A percentile compares a stretch with the other conserved stretches of the same genome.
phyloP scores from a whole-genome alignment of 2,797 vertebrate genomes.

The Chaunax sp. region DNA sequence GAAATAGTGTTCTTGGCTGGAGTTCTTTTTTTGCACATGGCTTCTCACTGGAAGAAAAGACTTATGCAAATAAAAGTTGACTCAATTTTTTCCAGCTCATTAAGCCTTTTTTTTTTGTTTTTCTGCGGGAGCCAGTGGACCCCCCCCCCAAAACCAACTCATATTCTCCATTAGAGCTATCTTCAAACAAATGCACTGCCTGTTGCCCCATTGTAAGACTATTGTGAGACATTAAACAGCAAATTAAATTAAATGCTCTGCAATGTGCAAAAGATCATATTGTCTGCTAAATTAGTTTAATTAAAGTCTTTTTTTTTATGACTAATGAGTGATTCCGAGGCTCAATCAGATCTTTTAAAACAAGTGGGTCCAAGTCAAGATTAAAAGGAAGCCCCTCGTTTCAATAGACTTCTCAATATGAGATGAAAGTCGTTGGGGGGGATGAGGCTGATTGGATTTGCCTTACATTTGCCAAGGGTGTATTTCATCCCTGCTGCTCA shows the following conservation, averaged over 20 bases:
- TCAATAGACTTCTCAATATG: conserved; percentile 34
- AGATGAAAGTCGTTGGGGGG: conserved; percentile 33
- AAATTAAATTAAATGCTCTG: conserved; percentile 63
- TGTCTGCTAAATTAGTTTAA: conserved; percentile 61
- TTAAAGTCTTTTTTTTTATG: conserved; percentile 49
- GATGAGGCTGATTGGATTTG: conserved; percentile 61
- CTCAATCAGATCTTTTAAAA: conserved; percentile 46
- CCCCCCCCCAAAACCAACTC: conserved; percentile 17
- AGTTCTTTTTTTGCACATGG: conserved; percentile 55
- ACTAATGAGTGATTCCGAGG: conserved; percentile 43
- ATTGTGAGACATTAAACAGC: conserved; percentile 46
- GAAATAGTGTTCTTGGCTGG: conserved; percentile 68
- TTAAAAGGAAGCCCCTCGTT: conserved; percentile 35
- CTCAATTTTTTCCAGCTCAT: conserved; percentile 75
- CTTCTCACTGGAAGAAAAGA: conserved; percentile 62
- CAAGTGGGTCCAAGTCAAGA: conserved; percentile 51
- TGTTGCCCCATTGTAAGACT: conserved; percentile 41
- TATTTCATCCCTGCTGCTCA: conserved; percentile 55
- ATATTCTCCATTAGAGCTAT: conserved; percentile 53
- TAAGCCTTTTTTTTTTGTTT: conserved; percentile 61
- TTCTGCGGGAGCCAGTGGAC: conserved; percentile 41
- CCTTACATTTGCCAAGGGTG: conserved; percentile 14
- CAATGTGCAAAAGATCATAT: conserved; percentile 51
- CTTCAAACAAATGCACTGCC: conserved; percentile 45
- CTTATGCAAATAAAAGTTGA: conserved; percentile 74